Evolutionary conservation across 2,888 invertebrate species (phyloP).

Genomic region (Drosophila eohydei): DNA sequence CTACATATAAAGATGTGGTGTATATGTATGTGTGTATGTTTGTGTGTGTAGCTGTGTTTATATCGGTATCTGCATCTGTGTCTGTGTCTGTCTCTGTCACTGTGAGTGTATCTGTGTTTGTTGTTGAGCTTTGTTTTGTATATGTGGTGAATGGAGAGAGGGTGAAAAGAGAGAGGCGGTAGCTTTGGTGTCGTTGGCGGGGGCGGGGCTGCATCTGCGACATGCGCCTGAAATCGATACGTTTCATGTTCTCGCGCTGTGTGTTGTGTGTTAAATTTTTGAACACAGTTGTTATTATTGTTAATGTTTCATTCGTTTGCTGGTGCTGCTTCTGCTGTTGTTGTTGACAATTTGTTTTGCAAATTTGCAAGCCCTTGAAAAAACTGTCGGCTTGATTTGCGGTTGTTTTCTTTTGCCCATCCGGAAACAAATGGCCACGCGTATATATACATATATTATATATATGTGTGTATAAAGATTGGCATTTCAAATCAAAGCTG

Average conservation of each 20-base stretch:
- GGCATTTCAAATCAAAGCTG: conserved; percentile 23
- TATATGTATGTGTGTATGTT: neutral
- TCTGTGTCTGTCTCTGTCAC: neutral
- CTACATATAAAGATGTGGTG: neutral
- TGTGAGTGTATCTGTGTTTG: conserved; percentile 12
- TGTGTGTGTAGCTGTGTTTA: neutral
- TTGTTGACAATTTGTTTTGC: conserved; percentile 58
- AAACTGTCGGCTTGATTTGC: conserved; percentile 23
- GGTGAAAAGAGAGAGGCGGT: neutral
- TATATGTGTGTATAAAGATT: conserved; percentile 6
- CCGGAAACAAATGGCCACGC: conserved; percentile 47
- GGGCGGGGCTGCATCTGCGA: conserved; percentile 39
- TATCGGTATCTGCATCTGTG: neutral
- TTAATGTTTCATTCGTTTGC: conserved; percentile 13
- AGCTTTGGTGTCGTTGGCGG: neutral
- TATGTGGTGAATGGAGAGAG: neutral
- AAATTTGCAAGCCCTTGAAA: conserved; percentile 68
- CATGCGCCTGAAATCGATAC: conserved; percentile 74
- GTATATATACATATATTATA: conserved; percentile 18
- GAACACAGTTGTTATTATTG: conserved; percentile 29
- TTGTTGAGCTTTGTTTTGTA: conserved; percentile 28
- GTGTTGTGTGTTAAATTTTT: conserved; percentile 27
- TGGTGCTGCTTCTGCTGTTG: conserved; percentile 14
- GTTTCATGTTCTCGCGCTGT: conserved; percentile 44
- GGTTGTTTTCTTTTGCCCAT: conserved; percentile 32